Base-by-base conservation (phyloP, 1,140 invertebrate species). In the Papilio helenus region DNA sequence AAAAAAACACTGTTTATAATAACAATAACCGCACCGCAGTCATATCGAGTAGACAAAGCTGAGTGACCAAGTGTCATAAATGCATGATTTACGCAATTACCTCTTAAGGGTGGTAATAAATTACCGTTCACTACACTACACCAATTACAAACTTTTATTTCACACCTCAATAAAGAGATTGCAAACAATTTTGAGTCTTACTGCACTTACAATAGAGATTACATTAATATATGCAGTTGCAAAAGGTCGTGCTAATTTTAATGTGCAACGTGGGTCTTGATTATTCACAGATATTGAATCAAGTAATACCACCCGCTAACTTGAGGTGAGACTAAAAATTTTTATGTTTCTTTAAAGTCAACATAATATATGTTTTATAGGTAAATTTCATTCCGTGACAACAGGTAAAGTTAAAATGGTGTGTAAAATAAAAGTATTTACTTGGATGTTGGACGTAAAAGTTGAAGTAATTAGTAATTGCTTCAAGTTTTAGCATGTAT, bases 71-170 rank as follows among this genome's bases (percentile, higher is more conserved):
- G 85, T 93, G 93, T 94, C 93, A 93, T 93, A 94, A 94, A 94
- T 93, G 86, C 83, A 92, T 94, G 93, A 94, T 94, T 94, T 94
- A 94, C 89, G 89, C 92, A 92, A 94, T 92, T 91, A 90, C 87
- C 87, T 90, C 87, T 88, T 88, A 92, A 93, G 92, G 89, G 90
- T 88, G 88, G 92, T 88, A 85, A 94, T 94, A 94, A 94, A 94
- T 94, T 94, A 93, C 86, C 86, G 88, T 92, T 89, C 92, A 91
- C 88, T 88, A 87, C 84, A 90, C 90, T 88, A 86, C 85, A 84
- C 83, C 84, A 86, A 86, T 84, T 76, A 82, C 87, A 84, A 87
- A 44, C 16, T 65, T 86, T 86, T 72, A 79, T 82, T 85, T 82
- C 78, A 76, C 80, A 79, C 34, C 46, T 58, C 61, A 44, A 79